Percentiles rank a stretch among this genome's conserved stretches.
Evolutionary conservation across 2,888 invertebrate species (phyloP).

Genomic region (Zhuqinia jingwanae): DNA sequence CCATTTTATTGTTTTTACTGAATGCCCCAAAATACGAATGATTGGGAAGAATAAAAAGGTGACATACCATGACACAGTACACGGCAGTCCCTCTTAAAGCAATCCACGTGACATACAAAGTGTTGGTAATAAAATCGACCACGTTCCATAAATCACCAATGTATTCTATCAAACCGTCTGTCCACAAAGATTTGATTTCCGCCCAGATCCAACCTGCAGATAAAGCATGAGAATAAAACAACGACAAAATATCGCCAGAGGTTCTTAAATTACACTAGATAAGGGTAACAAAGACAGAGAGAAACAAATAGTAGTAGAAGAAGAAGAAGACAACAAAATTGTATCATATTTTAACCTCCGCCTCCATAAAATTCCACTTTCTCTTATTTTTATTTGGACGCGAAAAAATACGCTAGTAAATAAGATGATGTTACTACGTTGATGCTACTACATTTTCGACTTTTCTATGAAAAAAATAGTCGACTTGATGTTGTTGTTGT

Average conservation of each 20-base stretch:
- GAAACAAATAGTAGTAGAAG: neutral
- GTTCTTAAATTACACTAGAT: slow-evolving; percentile 19
- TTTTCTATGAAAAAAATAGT: too few species aligned
- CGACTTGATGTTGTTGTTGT: too few species aligned
- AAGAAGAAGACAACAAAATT: neutral
- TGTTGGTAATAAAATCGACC: slow-evolving; percentile 95
- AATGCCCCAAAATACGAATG: neutral
- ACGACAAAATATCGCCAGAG: neutral
- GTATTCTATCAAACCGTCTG: slow-evolving; percentile 92
- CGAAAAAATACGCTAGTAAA: neutral
- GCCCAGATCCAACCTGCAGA: slow-evolving; percentile 95
- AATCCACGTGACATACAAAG: slow-evolving; percentile 89
- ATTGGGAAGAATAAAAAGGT: neutral
- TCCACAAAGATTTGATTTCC: slow-evolving; percentile 94
- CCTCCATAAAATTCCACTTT: too few species aligned
- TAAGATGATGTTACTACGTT: too few species aligned
- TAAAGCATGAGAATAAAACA: neutral
- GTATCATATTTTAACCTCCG: slow-evolving; percentile 26
- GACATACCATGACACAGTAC: slow-evolving; percentile 73
- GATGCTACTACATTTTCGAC: too few species aligned
- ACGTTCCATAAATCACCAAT: slow-evolving; percentile 98
- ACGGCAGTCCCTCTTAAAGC: slow-evolving; percentile 86
- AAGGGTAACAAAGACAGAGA: slow-evolving; percentile 28
- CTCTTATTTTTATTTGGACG: neutral
- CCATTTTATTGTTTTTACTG: too few species aligned